Percentiles rank a stretch among this genome's conserved stretches.
These are phyloP conservation scores for Xestia ashworthii DNA, from an alignment of 2,888 invertebrate species.

Conservation along the genomic window DNA sequence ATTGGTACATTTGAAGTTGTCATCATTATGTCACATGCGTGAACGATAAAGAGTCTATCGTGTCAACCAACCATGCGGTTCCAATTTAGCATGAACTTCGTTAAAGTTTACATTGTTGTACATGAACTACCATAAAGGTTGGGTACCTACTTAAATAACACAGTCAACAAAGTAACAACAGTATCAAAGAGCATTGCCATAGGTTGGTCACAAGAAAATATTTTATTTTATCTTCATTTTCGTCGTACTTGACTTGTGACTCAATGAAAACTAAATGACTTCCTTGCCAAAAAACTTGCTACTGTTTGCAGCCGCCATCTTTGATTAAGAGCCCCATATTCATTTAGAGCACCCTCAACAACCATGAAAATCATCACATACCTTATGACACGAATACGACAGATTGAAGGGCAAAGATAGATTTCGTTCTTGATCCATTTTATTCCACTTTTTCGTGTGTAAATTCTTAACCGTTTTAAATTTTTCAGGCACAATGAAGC, in stretches of 20 bases:
- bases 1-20: slow-evolving; percentile 33
- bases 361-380: not conserved
- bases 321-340: not conserved
- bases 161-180: not conserved
- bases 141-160: not conserved
- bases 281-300: no score
- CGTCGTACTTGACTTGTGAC: not conserved
- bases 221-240: not conserved
- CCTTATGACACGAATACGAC: not conserved
- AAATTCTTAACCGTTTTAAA: not conserved
- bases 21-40: slow-evolving; percentile 54
- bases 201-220: not conserved
- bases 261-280: no score
- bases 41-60: slow-evolving; percentile 21
- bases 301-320: no score
- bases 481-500: slow-evolving; percentile 74
- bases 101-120: not conserved
- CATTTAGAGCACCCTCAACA: no score
- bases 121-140: not conserved
- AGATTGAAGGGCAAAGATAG: not conserved
- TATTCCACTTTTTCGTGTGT: not conserved
- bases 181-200: not conserved
- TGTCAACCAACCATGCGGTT: not conserved
- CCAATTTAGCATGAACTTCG: not conserved
- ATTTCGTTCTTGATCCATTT: not conserved